These are phyloP conservation scores for Coptodon bakossiorum DNA, from an alignment of 2,113 vertebrate species.

Conservation along the genomic window DNA sequence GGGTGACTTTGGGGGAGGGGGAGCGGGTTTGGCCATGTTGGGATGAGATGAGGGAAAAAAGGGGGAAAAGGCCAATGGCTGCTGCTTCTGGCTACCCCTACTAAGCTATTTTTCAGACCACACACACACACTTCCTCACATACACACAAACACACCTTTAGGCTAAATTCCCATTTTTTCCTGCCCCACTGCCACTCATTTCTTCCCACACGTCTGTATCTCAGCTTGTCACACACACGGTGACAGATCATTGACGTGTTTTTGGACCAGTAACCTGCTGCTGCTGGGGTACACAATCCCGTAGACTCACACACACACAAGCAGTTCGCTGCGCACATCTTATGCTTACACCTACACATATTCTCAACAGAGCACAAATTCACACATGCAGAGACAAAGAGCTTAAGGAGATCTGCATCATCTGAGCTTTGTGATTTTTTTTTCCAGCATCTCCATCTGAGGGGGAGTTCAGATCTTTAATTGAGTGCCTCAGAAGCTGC, in stretches of 20 bases:
- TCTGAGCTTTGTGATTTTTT: conserved; percentile 32
- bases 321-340: not conserved
- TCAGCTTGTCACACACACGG: conserved; percentile 2
- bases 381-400: not conserved
- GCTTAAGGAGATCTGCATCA: not conserved
- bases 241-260: conserved; percentile 16
- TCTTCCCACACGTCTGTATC: not conserved
- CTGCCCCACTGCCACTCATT: not conserved
- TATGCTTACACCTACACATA: not conserved
- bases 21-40: conserved; percentile 10
- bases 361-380: not conserved
- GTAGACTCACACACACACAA: not conserved
- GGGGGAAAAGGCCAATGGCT: conserved; percentile 12
- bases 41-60: conserved; percentile 11
- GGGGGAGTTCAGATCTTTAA: conserved; percentile 45
- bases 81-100: not conserved
- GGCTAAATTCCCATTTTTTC: conserved; percentile 1
- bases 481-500: conserved; percentile 30
- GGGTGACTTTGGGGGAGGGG: not conserved
- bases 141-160: not conserved
- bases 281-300: not conserved
- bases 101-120: conserved; percentile 8
- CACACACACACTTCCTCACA: not conserved
- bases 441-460: conserved; percentile 15
- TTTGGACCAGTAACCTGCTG: not conserved